Percentiles rank a stretch among this genome's conserved stretches.
Conservation (phyloP, 2,113 vertebrate genomes). For the Podilymbus podiceps region DNA sequence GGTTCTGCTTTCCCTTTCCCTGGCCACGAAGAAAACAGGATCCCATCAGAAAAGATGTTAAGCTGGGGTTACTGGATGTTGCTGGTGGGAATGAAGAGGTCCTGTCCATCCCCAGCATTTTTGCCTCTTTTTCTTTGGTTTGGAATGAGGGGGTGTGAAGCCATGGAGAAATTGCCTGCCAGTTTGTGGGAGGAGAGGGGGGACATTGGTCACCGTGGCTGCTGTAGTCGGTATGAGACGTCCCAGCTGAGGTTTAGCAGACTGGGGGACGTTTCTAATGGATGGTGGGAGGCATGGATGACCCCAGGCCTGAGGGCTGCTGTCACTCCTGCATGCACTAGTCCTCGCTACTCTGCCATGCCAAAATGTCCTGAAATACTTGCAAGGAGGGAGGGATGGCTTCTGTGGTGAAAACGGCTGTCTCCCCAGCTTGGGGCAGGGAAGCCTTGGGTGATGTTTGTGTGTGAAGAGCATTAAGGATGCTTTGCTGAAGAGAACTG, state of each 20-base stretch:
- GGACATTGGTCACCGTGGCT: not conserved
- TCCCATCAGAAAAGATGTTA: not conserved
- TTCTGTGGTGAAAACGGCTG: not conserved
- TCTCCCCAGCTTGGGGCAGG: not conserved
- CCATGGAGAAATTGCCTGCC: rapidly evolving
- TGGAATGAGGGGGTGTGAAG: not conserved
- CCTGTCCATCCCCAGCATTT: not conserved
- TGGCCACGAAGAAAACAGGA: rapidly evolving
- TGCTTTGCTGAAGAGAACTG: not conserved
- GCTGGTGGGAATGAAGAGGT: not conserved
- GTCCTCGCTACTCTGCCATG: not conserved
- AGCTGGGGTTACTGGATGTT: not conserved
- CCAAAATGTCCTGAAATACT: not conserved
- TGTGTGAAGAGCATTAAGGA: not conserved
- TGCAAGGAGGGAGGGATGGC: not conserved
- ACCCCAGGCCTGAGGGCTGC: not conserved
- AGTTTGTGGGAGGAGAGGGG: not conserved
- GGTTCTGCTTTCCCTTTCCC: not conserved
- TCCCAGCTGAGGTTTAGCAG: not conserved
- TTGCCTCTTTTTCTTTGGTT: not conserved
- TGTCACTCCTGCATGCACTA: not conserved
- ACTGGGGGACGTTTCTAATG: not conserved
- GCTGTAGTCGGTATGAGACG: not conserved
- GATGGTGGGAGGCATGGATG: not conserved
- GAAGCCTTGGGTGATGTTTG: not conserved